Conservation (phyloP, 92 coral and sea anemone genomes). For the Zoanthus solanderi region DNA sequence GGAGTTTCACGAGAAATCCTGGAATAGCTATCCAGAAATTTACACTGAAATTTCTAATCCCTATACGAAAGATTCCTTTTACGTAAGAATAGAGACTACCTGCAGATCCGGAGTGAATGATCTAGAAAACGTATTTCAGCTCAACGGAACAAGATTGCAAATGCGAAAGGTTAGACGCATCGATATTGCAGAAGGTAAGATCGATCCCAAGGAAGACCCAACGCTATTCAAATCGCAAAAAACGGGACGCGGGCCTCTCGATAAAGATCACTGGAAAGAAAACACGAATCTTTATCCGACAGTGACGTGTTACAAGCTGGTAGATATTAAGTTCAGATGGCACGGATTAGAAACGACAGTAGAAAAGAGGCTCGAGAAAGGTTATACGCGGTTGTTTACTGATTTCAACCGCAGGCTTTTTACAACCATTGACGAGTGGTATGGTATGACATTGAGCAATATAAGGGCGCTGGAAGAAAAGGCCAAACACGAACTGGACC, state of each 20-base stretch:
- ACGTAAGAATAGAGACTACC: slow-evolving; percentile 75
- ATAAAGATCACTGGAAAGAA: slow-evolving; percentile 63
- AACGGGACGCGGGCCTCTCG: slow-evolving; percentile 87
- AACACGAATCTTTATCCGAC: slow-evolving; percentile 65
- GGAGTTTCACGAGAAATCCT: slow-evolving; percentile 89
- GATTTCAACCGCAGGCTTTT: slow-evolving; percentile 95
- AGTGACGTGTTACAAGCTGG: slow-evolving; percentile 97
- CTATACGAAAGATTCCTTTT: slow-evolving; percentile 81
- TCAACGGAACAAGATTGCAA: slow-evolving; percentile 39
- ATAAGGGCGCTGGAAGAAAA: slow-evolving; percentile 81
- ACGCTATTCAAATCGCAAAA: slow-evolving; percentile 64
- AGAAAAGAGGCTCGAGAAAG: slow-evolving; percentile 56
- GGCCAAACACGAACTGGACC: slow-evolving; percentile 79
- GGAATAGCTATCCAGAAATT: slow-evolving; percentile 92
- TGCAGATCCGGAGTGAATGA: slow-evolving; percentile 72
- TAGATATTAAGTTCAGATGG: slow-evolving; percentile 84
- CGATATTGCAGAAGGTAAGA: slow-evolving; percentile 62
- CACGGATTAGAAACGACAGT: slow-evolving; percentile 77
- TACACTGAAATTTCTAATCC: slow-evolving; percentile 81
- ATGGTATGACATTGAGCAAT: slow-evolving; percentile 84
- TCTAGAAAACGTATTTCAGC: slow-evolving; percentile 68
- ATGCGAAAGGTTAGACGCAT: slow-evolving; percentile 67
- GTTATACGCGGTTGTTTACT: slow-evolving; percentile 68
- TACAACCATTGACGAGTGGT: slow-evolving; percentile 92
- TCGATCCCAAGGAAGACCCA: slow-evolving; percentile 71